Conservation (phyloP, 1,140 invertebrate genomes). For the Zaprionus capensis region DNA sequence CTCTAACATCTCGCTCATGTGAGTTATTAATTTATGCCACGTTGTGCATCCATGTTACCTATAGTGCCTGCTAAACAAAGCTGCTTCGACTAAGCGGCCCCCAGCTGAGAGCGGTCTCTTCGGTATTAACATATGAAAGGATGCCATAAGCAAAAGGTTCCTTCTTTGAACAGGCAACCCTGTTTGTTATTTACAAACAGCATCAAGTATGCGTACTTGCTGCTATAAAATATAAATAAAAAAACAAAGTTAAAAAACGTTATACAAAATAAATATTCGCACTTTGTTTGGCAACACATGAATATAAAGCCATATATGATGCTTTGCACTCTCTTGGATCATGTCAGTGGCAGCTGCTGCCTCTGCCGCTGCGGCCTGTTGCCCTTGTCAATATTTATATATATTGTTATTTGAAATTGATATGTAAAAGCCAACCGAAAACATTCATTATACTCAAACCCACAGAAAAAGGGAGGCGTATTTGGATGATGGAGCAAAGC, state of each 20-base stretch:
- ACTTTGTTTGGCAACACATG: conserved; percentile 43
- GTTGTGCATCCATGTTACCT: not conserved
- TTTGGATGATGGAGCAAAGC: not conserved
- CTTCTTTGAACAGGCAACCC: conserved; percentile 32
- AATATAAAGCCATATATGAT: conserved; percentile 32
- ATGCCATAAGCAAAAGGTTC: conserved; percentile 21
- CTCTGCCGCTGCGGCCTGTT: conserved; percentile 52
- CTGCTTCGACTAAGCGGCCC: conserved; percentile 19
- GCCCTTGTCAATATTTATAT: conserved; percentile 67
- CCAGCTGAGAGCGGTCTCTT: conserved; percentile 18
- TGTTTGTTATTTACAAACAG: conserved; percentile 38
- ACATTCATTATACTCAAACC: conserved; percentile 46
- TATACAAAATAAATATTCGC: conserved; percentile 53
- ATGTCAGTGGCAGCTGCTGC: conserved; percentile 70
- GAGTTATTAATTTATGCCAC: conserved; percentile 11
- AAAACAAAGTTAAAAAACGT: conserved; percentile 7
- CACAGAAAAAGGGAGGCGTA: conserved; percentile 18
- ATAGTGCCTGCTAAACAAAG: conserved; percentile 20
- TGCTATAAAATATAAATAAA: conserved; percentile 16
- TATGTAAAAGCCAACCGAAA: conserved; percentile 45
- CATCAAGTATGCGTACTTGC: conserved; percentile 45
- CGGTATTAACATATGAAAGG: conserved; percentile 53
- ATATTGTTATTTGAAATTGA: conserved; percentile 64
- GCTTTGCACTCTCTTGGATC: conserved; percentile 30
- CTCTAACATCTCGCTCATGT: not conserved